Percentiles rank a stretch among this genome's conserved stretches.
phyloP scores from a whole-genome alignment of 2,888 invertebrate genomes.

The Hemaris fuciformis region DNA sequence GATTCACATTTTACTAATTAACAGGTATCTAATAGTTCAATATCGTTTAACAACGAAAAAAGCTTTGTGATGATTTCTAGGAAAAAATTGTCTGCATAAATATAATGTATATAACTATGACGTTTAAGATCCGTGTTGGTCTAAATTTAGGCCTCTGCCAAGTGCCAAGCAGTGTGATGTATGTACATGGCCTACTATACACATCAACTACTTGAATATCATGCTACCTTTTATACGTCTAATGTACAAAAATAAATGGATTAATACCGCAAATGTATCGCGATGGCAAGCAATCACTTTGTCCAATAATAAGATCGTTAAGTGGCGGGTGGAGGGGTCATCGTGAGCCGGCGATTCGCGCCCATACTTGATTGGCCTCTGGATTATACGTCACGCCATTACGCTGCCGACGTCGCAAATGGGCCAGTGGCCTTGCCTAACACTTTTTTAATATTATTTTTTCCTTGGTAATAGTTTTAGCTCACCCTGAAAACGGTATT shows the following conservation, averaged over 20 bases:
- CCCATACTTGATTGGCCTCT: slow-evolving; percentile 32
- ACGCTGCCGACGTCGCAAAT: slow-evolving; percentile 31
- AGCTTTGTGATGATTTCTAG: too few relatives aligned
- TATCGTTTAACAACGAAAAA: too few relatives aligned
- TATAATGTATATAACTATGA: too few relatives aligned
- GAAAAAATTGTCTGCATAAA: too few relatives aligned
- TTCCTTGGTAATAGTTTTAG: background rate
- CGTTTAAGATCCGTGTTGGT: too few relatives aligned
- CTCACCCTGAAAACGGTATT: background rate
- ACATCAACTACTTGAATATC: too few relatives aligned
- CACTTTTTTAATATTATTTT: background rate
- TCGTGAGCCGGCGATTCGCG: slow-evolving; percentile 21
- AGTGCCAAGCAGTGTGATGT: too few relatives aligned
- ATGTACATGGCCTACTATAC: too few relatives aligned
- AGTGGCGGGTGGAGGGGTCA: slow-evolving; percentile 14
- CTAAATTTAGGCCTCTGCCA: too few relatives aligned
- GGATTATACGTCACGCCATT: slow-evolving; percentile 35
- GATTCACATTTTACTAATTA: too few relatives aligned
- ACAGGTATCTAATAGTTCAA: too few relatives aligned
- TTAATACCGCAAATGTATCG: slow-evolving; percentile 13
- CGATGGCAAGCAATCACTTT: slow-evolving; percentile 17
- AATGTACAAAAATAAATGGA: background rate
- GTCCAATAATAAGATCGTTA: slow-evolving; percentile 12
- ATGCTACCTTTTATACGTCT: too few relatives aligned
- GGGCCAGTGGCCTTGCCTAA: slow-evolving; percentile 19